These are phyloP conservation scores for Chloropsis hardwickii DNA, from an alignment of 2,113 vertebrate genomes.

Conservation along the genomic window DNA sequence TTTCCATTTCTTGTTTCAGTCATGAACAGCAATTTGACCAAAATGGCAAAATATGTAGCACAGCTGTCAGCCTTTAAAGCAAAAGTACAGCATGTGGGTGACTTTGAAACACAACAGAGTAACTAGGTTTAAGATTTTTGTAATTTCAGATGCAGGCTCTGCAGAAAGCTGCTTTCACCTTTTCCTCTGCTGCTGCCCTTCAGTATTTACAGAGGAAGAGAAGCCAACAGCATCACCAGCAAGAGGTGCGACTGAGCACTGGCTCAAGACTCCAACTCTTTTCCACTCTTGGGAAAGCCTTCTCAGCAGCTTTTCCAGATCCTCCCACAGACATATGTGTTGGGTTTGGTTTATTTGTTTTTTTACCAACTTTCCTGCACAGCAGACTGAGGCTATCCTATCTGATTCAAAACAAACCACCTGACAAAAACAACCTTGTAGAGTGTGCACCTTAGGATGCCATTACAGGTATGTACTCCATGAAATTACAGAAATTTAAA, in stretches of 20 bases:
- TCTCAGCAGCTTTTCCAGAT: not conserved
- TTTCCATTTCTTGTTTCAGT: not conserved
- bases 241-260: not conserved
- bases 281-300: not conserved
- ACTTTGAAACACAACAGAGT: not conserved
- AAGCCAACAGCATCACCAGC: not conserved
- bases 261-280: not conserved
- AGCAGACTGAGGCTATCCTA: not conserved
- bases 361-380: not conserved
- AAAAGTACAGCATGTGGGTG: not conserved
- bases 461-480: not conserved
- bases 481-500: not conserved
- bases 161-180: not conserved
- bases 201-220: not conserved
- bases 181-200: not conserved
- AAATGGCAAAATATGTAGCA: conserved; percentile 36
- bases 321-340: not conserved
- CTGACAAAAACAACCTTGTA: not conserved
- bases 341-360: not conserved
- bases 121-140: not conserved
- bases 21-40: conserved; percentile 37
- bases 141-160: not conserved
- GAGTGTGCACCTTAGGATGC: not conserved
- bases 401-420: not conserved
- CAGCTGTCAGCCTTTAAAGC: conserved; percentile 8